Base-by-base conservation (phyloP, 2,797 vertebrate genomes). In the Syndactyla subalaris region DNA sequence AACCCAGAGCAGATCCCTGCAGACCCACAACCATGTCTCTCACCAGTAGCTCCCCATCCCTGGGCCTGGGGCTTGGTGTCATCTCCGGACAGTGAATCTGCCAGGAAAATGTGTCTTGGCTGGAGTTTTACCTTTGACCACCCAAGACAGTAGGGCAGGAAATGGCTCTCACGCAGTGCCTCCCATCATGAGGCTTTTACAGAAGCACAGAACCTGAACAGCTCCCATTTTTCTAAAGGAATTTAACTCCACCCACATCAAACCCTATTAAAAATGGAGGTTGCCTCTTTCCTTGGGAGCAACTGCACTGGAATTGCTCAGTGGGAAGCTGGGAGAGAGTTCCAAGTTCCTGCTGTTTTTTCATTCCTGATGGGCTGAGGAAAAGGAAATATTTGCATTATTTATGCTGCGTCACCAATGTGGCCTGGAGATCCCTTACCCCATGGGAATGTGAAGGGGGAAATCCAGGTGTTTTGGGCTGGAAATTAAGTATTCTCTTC, bases 401-500 rank as follows among this genome's bases (percentile, higher is more conserved):
- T 54, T 74, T 58, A 48, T 66, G 51, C 13, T 73, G 46, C 45
- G 4, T 14, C 23, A 0, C 77, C 2, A 4, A 4, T 15, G 45
- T 10, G 30, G 4, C 24, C 32, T 2, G 5, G 39, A 51, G 51
- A 10, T 51, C 27, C 26, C 70, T 57, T 1, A 16, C 14, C 34
- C 2, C 0, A 6, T 12, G 54, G 62, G 39, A 74, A 27, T 48
- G 30, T 22, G 10, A 27, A 73, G 36, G 32, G 22, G 34, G 41
- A 70, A 48, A 73, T 48, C 27, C 29, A 13, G 39, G 49, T 0
- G 1, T 24, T 3, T 1, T 0, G 41, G 26, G 6, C 2, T 38
- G 52, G 67, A 43, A 88, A 71, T 48, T 0, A 38, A 24, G 58
- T 30, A 19, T 54, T 72, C 16, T 48, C 36, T 58, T 9, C 29